Conservation (phyloP, 2,797 vertebrate species). For the Eulemur rubriventer region DNA sequence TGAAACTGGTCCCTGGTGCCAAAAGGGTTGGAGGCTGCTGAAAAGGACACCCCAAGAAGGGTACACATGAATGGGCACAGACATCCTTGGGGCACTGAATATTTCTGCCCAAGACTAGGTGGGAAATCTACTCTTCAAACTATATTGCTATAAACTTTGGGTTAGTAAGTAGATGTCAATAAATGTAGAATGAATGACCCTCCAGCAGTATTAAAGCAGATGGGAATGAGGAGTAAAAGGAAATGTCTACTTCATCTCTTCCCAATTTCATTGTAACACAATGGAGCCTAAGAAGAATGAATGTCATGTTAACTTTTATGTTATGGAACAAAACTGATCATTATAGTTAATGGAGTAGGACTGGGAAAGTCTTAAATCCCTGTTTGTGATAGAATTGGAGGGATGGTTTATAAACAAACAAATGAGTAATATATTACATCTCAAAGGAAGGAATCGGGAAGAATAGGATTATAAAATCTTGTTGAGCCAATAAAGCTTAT, state of each 20-base stretch:
- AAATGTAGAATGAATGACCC: neutral
- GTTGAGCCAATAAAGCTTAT: conserved; percentile 20
- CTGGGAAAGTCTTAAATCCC: conserved; percentile 38
- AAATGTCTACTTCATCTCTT: neutral
- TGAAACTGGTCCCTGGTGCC: too few species aligned
- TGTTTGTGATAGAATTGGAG: conserved; percentile 9
- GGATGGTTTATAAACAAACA: neutral
- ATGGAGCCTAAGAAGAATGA: neutral
- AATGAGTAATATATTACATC: conserved; percentile 3
- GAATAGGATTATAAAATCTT: conserved; percentile 23
- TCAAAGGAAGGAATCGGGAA: conserved; percentile 1
- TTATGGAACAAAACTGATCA: neutral
- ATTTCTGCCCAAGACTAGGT: neutral
- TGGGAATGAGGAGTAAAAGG: neutral
- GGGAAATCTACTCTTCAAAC: neutral
- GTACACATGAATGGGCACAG: neutral
- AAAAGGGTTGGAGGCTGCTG: too few species aligned
- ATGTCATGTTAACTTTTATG: neutral
- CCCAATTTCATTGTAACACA: neutral
- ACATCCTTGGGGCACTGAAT: neutral
- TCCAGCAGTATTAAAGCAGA: neutral
- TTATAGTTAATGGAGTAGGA: neutral
- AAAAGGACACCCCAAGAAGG: neutral
- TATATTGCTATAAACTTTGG: neutral
- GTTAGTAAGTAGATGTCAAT: neutral